phyloP scores from a whole-genome alignment of 2,797 vertebrate species.

The Etheostoma nigrum region DNA sequence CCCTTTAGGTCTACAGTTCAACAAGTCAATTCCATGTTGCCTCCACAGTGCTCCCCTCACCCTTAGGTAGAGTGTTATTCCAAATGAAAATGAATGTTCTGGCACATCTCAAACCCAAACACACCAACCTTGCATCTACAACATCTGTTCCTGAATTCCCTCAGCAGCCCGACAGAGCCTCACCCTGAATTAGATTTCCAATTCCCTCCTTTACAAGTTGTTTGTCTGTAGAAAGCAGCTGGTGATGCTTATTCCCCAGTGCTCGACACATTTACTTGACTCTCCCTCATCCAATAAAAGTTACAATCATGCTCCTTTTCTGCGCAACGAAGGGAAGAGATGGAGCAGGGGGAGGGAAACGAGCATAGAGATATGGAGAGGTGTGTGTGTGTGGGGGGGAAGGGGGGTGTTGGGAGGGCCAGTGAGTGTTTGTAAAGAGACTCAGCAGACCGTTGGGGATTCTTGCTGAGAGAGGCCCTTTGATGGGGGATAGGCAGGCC shows the following conservation, averaged over 20 bases:
- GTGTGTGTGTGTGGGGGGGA: not conserved
- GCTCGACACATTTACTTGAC: conserved; percentile 39
- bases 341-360: not conserved
- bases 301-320: conserved; percentile 29
- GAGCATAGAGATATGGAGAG: not conserved
- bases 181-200: conserved; percentile 54
- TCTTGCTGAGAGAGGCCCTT: conserved; percentile 70
- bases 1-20: conserved; percentile 49
- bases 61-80: conserved; percentile 40
- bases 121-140: conserved; percentile 35
- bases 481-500: conserved; percentile 65
- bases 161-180: conserved; percentile 21
- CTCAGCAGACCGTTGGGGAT: conserved; percentile 56
- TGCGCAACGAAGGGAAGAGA: not conserved
- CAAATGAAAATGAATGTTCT: conserved; percentile 68
- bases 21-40: conserved; percentile 50
- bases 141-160: conserved; percentile 37
- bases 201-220: conserved; percentile 52
- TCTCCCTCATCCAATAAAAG: conserved; percentile 53
- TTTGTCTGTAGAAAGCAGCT: conserved; percentile 61
- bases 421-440: conserved; percentile 50
- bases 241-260: conserved; percentile 36
- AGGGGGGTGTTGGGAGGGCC: not conserved
- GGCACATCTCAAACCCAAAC: conserved; percentile 11
- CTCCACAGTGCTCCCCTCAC: conserved; percentile 24